Evolutionary conservation across 2,797 vertebrate species (phyloP).

Genomic region (Typhlichthys subterraneus): DNA sequence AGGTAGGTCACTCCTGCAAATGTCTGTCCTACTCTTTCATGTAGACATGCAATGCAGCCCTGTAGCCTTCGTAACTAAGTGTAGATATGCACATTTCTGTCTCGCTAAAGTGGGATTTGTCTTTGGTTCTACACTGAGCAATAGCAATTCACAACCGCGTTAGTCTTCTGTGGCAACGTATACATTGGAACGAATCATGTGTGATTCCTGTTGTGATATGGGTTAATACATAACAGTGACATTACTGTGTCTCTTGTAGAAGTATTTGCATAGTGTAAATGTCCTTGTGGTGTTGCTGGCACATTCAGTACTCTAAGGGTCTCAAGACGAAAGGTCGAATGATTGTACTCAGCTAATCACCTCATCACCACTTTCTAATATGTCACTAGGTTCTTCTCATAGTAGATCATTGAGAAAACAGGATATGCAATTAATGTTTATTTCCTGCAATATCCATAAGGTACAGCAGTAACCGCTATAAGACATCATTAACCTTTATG

Average conservation of each 20-base stretch:
- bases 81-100: slow-evolving; percentile 51
- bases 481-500: slow-evolving; percentile 24
- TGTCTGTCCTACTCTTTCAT: slow-evolving; percentile 45
- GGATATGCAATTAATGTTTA: slow-evolving; percentile 8
- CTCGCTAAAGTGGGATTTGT: slow-evolving; percentile 25
- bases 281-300: slow-evolving; percentile 17
- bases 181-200: slow-evolving; percentile 16
- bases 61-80: slow-evolving; percentile 38
- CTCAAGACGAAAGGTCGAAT: slow-evolving; percentile 13
- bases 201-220: too few relatives aligned
- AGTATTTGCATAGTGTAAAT: slow-evolving; percentile 36
- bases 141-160: slow-evolving; percentile 56
- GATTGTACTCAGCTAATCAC: slow-evolving; percentile 30
- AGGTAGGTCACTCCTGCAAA: slow-evolving; percentile 61
- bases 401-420: slow-evolving; percentile 19
- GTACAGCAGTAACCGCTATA: slow-evolving; percentile 16
- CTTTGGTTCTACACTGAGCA: slow-evolving; percentile 44
- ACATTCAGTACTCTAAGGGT: background rate
- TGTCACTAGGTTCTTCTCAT: background rate
- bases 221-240: too few relatives aligned
- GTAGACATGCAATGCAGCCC: slow-evolving; percentile 35
- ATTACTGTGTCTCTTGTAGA: too few relatives aligned
- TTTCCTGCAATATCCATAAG: background rate
- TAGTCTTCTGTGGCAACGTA: slow-evolving; percentile 31
- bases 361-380: slow-evolving; percentile 15